A percentile compares a stretch with the other conserved stretches of the same genome.
phyloP scores from a whole-genome alignment of 2,888 invertebrate genomes.

The Epinotia nisella region DNA sequence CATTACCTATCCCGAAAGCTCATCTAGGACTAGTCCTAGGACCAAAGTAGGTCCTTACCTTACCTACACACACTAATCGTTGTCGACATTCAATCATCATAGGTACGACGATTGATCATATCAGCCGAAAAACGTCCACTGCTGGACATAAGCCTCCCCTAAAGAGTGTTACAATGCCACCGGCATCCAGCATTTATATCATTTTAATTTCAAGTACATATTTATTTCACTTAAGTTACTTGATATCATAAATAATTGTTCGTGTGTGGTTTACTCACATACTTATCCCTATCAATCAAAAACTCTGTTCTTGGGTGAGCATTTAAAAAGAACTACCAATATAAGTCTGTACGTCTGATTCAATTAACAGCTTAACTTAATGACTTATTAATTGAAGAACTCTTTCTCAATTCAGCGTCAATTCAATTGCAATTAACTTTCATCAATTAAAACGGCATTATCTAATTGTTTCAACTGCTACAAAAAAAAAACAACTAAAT shows the following conservation, averaged over 20 bases:
- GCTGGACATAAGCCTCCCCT: too few species aligned
- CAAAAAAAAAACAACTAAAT: neutral
- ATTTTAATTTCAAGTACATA: too few species aligned
- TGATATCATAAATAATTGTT: neutral
- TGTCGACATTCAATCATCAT: too few species aligned
- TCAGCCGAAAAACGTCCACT: too few species aligned
- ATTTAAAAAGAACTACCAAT: neutral
- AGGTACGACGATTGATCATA: too few species aligned
- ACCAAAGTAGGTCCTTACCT: too few species aligned
- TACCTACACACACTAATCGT: too few species aligned
- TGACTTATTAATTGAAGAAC: constrained; percentile 20
- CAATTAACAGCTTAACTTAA: constrained; percentile 12
- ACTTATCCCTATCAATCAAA: constrained; percentile 1
- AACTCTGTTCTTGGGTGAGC: too few species aligned
- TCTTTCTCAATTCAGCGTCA: constrained; percentile 15
- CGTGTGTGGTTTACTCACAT: constrained; percentile 4
- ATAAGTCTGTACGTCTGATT: neutral
- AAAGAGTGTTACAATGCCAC: too few species aligned
- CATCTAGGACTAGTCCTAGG: too few species aligned
- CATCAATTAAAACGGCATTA: constrained; percentile 39
- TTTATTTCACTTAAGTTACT: neutral
- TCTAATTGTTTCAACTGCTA: constrained; percentile 2
- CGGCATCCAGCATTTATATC: too few species aligned
- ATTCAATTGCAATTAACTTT: constrained; percentile 35
- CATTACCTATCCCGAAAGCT: too few species aligned